Evolutionary conservation across 2,888 invertebrate genomes (phyloP).

Genomic region (Baccha elongata): DNA sequence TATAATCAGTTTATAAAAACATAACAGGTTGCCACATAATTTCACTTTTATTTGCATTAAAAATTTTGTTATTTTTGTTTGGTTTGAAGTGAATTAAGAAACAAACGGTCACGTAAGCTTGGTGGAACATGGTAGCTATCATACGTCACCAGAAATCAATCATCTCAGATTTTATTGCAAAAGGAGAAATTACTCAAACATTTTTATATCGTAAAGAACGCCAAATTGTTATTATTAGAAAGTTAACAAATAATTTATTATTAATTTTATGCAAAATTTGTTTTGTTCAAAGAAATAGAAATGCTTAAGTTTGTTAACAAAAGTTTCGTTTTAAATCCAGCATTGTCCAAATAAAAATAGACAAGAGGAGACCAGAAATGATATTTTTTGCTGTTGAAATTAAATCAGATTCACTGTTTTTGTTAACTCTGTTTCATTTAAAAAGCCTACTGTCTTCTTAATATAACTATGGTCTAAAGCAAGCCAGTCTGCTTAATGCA

Average conservation of each 20-base stretch:
- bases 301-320: not conserved
- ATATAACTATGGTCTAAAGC: too few species aligned
- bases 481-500: too few species aligned
- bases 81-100: conserved; percentile 9
- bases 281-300: not conserved
- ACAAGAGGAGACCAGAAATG: too few species aligned
- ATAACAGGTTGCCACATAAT: conserved; percentile 52
- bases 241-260: not conserved
- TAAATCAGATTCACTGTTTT: too few species aligned
- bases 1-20: conserved; percentile 15
- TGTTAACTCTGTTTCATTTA: too few species aligned
- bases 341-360: too few species aligned
- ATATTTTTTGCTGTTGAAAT: too few species aligned
- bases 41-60: conserved; percentile 53
- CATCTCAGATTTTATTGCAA: not conserved
- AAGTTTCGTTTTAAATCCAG: too few species aligned
- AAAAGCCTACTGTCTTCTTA: too few species aligned
- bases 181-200: not conserved
- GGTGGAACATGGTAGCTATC: conserved; percentile 6
- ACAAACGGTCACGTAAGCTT: conserved; percentile 32
- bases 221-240: conserved; percentile 3
- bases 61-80: conserved; percentile 32
- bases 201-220: not conserved
- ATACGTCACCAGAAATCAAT: not conserved
- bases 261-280: not conserved